Conservation (phyloP, 2,113 vertebrate genomes). For the Phaetusa simplex region DNA sequence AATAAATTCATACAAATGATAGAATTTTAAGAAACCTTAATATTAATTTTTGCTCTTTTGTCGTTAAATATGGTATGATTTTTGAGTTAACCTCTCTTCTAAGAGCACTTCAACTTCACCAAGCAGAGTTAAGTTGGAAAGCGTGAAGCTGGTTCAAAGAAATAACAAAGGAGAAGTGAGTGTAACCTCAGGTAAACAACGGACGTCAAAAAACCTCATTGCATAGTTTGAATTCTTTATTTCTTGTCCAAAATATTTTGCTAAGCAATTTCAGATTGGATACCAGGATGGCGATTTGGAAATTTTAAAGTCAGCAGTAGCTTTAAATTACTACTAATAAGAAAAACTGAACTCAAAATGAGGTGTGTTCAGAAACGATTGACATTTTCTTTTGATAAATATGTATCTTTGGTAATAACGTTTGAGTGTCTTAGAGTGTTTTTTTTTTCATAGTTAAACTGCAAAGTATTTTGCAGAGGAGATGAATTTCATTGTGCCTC, state of each 20-base stretch:
- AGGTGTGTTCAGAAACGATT: not conserved
- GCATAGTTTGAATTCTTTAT: not conserved
- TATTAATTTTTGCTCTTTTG: not conserved
- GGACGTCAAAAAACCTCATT: not conserved
- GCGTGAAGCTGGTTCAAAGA: not conserved
- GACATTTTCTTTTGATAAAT: not conserved
- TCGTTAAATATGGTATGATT: not conserved
- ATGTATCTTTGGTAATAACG: not conserved
- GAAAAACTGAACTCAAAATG: not conserved
- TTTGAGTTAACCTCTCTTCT: not conserved
- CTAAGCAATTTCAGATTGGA: not conserved
- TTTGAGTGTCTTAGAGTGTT: not conserved
- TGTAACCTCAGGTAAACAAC: not conserved
- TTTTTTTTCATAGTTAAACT: not conserved
- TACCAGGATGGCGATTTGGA: not conserved
- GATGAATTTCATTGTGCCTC: not conserved
- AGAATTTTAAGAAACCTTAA: not conserved
- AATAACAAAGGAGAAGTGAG: not conserved
- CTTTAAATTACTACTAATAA: not conserved
- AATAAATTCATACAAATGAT: not conserved
- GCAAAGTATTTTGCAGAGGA: not conserved
- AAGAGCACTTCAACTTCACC: not conserved
- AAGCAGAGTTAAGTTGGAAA: not conserved
- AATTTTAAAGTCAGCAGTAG: not conserved
- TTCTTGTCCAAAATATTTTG: not conserved